Percentiles rank a stretch among this genome's conserved stretches.
Conservation (phyloP, 2,888 invertebrate species). For the Sturmia bella region DNA sequence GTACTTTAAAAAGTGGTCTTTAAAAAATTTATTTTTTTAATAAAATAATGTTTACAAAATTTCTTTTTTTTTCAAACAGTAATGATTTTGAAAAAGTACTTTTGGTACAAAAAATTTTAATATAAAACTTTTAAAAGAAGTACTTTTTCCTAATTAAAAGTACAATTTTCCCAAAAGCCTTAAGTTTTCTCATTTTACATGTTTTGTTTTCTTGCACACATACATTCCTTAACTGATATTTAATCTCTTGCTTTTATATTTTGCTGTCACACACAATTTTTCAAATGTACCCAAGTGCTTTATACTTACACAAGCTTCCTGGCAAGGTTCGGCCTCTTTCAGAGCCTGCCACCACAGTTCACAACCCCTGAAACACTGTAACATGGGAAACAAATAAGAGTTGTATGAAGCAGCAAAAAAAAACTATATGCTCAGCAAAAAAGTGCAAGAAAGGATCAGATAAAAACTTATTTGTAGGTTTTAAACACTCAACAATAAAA, state of each 20-base stretch:
- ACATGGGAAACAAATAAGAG: constrained; percentile 37
- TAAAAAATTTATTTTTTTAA: background rate
- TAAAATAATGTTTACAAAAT: background rate
- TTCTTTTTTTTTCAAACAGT: background rate
- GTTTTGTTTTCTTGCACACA: background rate
- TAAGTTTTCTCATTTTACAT: background rate
- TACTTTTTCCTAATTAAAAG: background rate
- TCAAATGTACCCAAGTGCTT: constrained; percentile 7
- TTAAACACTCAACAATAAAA: constrained; percentile 24
- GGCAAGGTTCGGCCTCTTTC: constrained; percentile 86
- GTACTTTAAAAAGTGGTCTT: background rate
- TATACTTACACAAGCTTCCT: constrained; percentile 91
- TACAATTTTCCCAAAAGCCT: background rate
- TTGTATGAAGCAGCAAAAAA: background rate
- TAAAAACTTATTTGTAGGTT: constrained; percentile 27
- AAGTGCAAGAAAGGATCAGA: constrained; percentile 33
- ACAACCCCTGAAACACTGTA: constrained; percentile 92
- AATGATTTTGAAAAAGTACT: background rate
- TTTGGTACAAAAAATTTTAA: too few relatives aligned
- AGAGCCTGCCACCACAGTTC: constrained; percentile 89
- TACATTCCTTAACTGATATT: background rate
- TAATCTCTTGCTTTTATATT: background rate
- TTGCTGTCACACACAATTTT: background rate
- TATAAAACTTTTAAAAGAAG: too few relatives aligned
- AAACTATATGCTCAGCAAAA: background rate